phyloP scores from a whole-genome alignment of 2,113 vertebrate genomes.

The Neogale vison region DNA sequence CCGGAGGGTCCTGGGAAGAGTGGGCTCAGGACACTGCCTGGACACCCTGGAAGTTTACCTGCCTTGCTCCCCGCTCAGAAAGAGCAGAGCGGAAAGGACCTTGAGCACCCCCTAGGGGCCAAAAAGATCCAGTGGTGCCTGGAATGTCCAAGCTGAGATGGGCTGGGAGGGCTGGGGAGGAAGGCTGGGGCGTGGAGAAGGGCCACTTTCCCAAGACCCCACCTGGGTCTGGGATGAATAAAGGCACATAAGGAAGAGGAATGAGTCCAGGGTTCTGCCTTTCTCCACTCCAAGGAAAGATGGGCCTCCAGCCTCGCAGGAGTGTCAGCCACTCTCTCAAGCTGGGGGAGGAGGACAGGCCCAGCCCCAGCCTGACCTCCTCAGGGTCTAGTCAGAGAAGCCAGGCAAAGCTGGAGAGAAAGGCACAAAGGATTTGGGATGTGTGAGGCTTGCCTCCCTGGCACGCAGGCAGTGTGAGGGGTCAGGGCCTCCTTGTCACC shows the following conservation, averaged over 20 bases:
- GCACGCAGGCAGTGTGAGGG: not conserved
- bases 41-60: not conserved
- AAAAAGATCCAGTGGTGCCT: not conserved
- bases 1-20: not conserved
- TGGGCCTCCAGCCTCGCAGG: not conserved
- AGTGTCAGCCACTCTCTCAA: not conserved
- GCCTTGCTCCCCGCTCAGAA: too few relatives aligned
- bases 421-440: not conserved
- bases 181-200: not conserved
- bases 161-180: not conserved
- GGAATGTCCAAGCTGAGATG: not conserved
- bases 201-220: not conserved
- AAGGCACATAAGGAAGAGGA: not conserved
- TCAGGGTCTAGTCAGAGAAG: too few relatives aligned
- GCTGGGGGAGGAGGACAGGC: accelerated
- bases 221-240: not conserved
- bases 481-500: not conserved
- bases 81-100: not conserved
- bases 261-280: not conserved
- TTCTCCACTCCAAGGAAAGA: not conserved
- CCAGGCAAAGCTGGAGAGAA: not conserved
- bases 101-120: not conserved
- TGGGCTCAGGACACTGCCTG: not conserved
- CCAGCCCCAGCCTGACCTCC: not conserved
- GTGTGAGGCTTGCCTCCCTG: not conserved